Base-by-base conservation (phyloP, 2,797 vertebrate species). In the Melanotaenia trifasciata region DNA sequence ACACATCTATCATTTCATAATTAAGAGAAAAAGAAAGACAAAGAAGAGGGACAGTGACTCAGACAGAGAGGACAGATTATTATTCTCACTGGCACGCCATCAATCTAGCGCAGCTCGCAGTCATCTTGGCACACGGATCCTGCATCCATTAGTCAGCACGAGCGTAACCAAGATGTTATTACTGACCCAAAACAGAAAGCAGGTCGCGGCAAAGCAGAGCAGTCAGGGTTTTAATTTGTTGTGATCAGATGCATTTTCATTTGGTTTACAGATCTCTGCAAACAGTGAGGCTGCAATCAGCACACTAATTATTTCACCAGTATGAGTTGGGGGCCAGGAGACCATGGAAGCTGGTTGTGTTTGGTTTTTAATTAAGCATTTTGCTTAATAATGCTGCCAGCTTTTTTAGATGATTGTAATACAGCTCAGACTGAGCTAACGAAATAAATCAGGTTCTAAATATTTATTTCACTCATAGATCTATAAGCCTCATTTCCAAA, bases 1-100 rank as follows among this genome's bases (percentile, higher is more conserved):
- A 66, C 32, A 26, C 75, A 76, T 89, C 82, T 58, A 81, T 90
- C 80, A 72, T 73, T 43, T 61, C 9, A 4, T 74, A 68, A 84
- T 79, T 76, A 69, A 51, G 61, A 58, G 45, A 33, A 32, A 56
- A 56, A 58, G n/a, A 51, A 10, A 62, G 65, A 85, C 56, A 68
- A 77, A 81, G 63, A 75, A 10, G 58, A 67, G 68, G 62, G 72
- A 75, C 72, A 56, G 65, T 53, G 78, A 85, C 53, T 81, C 66
- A 71, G 72, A 84, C 70, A 57, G 67, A 81, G 81, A 69, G 71
- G 54, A 57, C 38, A 45, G 71, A 80, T 85, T 74, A 78, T 83
- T 74, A 70, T 83, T 84, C 47, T 72, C 59, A 63, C 61, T 70
- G 77, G 76, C 58, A 20, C 3, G 1, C 64, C 78, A 79, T 88